Percentiles rank a stretch among this genome's conserved stretches.
These are phyloP conservation scores for Scolanthus callimorphus DNA, from an alignment of 92 coral and sea anemone genomes.

Conservation along the genomic window DNA sequence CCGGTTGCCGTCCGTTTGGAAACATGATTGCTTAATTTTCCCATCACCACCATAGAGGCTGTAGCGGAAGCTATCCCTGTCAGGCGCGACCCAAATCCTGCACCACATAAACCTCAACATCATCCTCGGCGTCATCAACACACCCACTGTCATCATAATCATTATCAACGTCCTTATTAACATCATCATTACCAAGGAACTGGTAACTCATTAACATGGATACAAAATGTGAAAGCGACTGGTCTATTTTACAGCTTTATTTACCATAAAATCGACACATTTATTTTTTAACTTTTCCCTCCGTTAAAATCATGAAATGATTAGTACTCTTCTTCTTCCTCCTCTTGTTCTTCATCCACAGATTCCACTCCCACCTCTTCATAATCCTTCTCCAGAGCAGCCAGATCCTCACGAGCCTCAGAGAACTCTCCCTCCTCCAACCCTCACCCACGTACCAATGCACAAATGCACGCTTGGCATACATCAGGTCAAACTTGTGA, in stretches of 20 bases:
- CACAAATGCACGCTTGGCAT: conserved; percentile 83
- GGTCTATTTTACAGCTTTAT: background rate
- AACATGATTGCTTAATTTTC: no score
- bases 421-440: conserved; percentile 92
- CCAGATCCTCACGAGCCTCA: conserved; percentile 84
- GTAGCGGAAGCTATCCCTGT: no score
- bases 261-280: background rate
- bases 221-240: background rate
- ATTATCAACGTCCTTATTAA: no score
- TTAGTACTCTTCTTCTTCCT: conserved; percentile 76
- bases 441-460: conserved; percentile 84
- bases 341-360: conserved; percentile 63
- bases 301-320: background rate
- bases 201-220: background rate
- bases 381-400: conserved; percentile 81
- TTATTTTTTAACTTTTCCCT: no score
- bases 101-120: no score
- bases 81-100: no score
- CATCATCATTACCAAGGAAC: no score
- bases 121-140: no score
- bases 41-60: no score
- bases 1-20: no score
- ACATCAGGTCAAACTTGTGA: conserved; percentile 75
- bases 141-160: no score
- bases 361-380: conserved; percentile 77